Evolutionary conservation across 2,113 vertebrate species (phyloP), one percentile per base, ranked within the genome.

Genomic region (Pholis gunnellus): DNA sequence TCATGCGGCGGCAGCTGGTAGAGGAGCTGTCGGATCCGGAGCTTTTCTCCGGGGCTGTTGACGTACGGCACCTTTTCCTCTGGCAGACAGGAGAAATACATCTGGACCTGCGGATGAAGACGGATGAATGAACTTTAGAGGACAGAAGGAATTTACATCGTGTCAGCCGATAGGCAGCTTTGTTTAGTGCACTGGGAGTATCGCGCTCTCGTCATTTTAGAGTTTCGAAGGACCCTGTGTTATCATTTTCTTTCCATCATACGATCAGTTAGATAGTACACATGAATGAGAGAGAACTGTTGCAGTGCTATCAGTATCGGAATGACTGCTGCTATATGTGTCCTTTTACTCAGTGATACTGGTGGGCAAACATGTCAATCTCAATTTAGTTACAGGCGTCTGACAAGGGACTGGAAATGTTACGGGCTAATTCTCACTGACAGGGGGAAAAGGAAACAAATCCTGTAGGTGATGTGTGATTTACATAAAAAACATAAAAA

Each of bases 1-100:
- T 99, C 98, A 0, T 99, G 97, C 0, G 97, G 98, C 1, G 98
- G 98, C 85, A 99, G 96, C 94, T 99, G 98, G 94, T 97, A 98
- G 52, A 99, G 94, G 46, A 99, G 98, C 87, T 99, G 98, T 88
- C 97, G 96, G 89, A 99, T 97, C 61, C 98, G 87, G 89, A 97
- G 95, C 82, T 99, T 99, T 94, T 99, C 98, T 89, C 98, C 98
- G 13, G 96, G 96, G 81, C 98, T 99, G 95, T 97, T 99, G 76
- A 99, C 93, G 0, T 99, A 99, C 20, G 98, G 98, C 76, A 99
- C 95, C 88, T 97, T 98, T 48, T 98, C 98, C 84, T 99, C 98
- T 0, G 98, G 97, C 79, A 99, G 93, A 79, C 96, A 97, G 75
- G 96, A 96, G 13, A 99, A 99, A 87, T 99, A 99, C 84, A 97